Evolutionary conservation across 1,140 invertebrate species (phyloP).

Genomic region (Leptinotarsa texana): DNA sequence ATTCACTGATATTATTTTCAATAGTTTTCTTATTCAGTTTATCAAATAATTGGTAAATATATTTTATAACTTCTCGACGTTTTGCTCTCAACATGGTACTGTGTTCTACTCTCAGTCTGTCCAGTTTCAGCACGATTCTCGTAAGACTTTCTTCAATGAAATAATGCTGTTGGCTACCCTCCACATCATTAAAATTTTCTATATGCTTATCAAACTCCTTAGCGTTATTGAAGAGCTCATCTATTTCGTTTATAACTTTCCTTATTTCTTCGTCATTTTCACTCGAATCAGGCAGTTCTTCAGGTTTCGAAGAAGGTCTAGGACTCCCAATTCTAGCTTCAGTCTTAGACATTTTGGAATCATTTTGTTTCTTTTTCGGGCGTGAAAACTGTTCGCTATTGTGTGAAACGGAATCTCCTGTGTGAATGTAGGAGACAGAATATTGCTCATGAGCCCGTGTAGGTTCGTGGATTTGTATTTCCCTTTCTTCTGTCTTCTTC

Average conservation of each 20-base stretch:
- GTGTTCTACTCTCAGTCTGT: constrained; percentile 21
- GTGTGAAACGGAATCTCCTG: too few species aligned
- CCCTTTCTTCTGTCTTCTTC: too few species aligned
- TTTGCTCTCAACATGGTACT: constrained; percentile 2
- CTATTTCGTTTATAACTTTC: neutral
- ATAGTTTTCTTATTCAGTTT: constrained; percentile 19
- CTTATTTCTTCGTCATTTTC: neutral
- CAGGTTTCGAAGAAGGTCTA: too few species aligned
- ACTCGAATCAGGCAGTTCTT: too few species aligned
- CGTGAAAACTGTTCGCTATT: too few species aligned
- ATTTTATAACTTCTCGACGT: constrained; percentile 14
- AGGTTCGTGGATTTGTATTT: too few species aligned
- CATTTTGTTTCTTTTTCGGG: too few species aligned
- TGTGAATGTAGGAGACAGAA: too few species aligned
- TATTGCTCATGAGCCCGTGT: too few species aligned
- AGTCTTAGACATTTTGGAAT: too few species aligned
- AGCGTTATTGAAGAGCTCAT: constrained; percentile 18
- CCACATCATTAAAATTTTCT: constrained; percentile 21
- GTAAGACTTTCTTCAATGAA: constrained; percentile 35
- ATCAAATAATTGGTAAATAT: constrained; percentile 10
- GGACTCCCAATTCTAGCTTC: too few species aligned
- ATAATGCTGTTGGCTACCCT: constrained; percentile 30
- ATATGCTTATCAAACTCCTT: constrained; percentile 24
- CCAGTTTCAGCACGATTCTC: constrained; percentile 25
- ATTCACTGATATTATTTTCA: neutral